phyloP scores from a whole-genome alignment of 2,797 vertebrate species.

The Cryptoblepharus egeriae region DNA sequence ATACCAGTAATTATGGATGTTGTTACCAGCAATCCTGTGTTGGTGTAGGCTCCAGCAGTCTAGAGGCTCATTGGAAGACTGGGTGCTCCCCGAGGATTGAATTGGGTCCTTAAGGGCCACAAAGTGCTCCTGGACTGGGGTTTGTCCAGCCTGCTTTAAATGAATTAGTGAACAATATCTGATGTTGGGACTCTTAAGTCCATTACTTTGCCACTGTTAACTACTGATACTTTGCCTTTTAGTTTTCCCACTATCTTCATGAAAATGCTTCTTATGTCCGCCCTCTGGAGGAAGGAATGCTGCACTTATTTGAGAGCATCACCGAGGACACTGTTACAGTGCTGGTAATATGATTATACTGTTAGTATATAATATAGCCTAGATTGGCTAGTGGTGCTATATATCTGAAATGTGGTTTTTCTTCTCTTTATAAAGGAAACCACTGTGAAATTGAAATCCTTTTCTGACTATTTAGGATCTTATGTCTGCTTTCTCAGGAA shows the following conservation, averaged over 20 bases:
- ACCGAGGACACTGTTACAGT: constrained; percentile 95
- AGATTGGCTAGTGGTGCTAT: constrained; percentile 1
- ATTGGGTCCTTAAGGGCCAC: no score
- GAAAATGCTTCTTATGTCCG: constrained; percentile 96
- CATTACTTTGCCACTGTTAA: background rate
- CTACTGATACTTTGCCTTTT: constrained; percentile 48
- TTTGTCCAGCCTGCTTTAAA: no score
- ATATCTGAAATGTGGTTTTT: constrained; percentile 42
- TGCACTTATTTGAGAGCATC: constrained; percentile 93
- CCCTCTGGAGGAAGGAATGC: constrained; percentile 95
- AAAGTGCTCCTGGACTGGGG: no score
- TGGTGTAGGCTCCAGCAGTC: no score
- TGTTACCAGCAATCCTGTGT: no score
- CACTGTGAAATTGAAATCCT: constrained; percentile 88
- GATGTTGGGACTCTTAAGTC: background rate
- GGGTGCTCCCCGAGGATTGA: no score
- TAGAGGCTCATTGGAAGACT: no score
- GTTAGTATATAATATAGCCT: background rate
- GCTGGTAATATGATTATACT: constrained; percentile 79
- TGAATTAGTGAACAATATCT: background rate
- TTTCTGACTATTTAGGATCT: constrained; percentile 89
- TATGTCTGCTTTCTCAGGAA: constrained; percentile 93
- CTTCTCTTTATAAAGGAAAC: constrained; percentile 86
- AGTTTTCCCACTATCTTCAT: constrained; percentile 97
- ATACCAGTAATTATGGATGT: no score